Evolutionary conservation across 2,888 invertebrate species (phyloP), one percentile per base, ranked within the genome.

Genomic region (Melinaea menophilus): DNA sequence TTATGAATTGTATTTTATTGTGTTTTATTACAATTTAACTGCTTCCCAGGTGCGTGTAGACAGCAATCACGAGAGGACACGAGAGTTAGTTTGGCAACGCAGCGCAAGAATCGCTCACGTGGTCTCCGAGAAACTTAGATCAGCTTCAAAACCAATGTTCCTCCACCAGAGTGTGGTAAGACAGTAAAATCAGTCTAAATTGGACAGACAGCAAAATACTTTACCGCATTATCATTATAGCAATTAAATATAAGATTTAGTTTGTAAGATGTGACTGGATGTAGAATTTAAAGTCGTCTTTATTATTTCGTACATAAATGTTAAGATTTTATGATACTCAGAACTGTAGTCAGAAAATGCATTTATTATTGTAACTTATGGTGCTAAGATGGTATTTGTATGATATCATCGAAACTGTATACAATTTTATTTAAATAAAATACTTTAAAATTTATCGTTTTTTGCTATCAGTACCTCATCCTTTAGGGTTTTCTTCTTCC

Each of bases 91-190:
- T 56, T 96, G 96, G 96, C 94, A 93, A 73, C 92, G 95, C 69
- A 96, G 96, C 72, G 94, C 96, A 0, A 94, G 95, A 80, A 96
- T 97, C 72, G 96, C 96, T 13, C 94, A 95, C 73, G 92, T 97
- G 51, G 96, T 97, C 3, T 95, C 96, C 0, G 94, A 95, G 79
- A 95, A 96, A 86, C 88, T 97, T 48, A 93, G 86, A 55, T 81
- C 86, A 11, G 91, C 86, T 2, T 91, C 91, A 13, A 89, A 86
- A 64, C 90, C 91, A 0, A 89, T 91, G 88, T 90, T 90, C 69
- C 74, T 79, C 22, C 77, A 80, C 5, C 82, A 84, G 58, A 75
- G 73, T 37, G 80, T 81, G 34, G 77, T 70, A 9, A 70, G 71
- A 57, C 71, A 73, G 56, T 73, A 65, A 67, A 41, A 9, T 5